Evolutionary conservation across 92 coral and sea anemone genomes (phyloP), one percentile per base, ranked within the genome.

Genomic region (Paragorgia papillata): DNA sequence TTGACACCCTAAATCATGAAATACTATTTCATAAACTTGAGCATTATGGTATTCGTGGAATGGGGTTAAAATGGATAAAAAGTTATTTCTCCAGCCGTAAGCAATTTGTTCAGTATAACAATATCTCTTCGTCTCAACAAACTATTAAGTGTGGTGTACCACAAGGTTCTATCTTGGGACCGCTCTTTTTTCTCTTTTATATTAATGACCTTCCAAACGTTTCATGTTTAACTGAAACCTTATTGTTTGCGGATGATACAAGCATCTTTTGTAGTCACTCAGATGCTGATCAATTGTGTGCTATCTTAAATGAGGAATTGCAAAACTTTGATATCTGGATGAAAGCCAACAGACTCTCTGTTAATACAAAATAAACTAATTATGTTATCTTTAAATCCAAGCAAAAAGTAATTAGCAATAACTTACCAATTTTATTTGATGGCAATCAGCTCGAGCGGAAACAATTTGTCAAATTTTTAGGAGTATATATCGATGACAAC

Each of bases 211-310:
- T 71, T 15, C 60, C 64, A 9, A 24, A 49, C 8, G 79, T 27
- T 29, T 54, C 66, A 30, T 17, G 1, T 1, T 8, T 78, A 34
- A 50, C 74, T 15, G 65, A 78, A 55, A 24, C 46, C 48, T 7
- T 81, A 40, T 70, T 81, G 37, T 81, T 71, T 82, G 85, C 80
- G 30, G 75, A 82, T 37, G 80, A 73, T 54, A 71, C 74, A n/a
- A 59, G 75, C 33, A 63, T 74, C 50, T 48, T 41, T 50, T 82
- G 73, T 43, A 60, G 80, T 26, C 80, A 71, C 31, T 53, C 35
- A 22, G 80, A 82, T 82, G 66, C 25, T 29, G 30, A 57, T 22
- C 74, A 71, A 44, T 40, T 71, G 24, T 17, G 7, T 43, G 18
- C 74, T 7, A 39, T 48, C 7, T 22, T 67, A 43, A 67, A 67